A percentile compares a stretch with the other conserved stretches of the same genome.
Conservation (phyloP, 2,888 invertebrate species). For the Anagyrus pseudococci region DNA sequence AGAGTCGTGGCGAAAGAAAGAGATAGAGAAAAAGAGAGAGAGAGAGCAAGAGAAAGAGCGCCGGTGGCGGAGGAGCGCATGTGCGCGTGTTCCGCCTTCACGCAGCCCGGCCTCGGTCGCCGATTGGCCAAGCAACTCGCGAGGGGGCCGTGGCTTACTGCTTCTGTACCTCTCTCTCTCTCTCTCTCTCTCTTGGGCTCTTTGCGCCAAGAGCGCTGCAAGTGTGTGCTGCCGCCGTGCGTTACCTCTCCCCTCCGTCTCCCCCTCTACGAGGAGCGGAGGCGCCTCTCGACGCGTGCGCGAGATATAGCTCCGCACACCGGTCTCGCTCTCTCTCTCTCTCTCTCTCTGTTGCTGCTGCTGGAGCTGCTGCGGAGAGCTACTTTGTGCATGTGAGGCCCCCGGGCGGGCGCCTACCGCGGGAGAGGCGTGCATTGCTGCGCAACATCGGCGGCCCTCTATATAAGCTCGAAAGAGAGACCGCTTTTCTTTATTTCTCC, state of each 20-base stretch:
- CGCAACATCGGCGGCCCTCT: too few relatives aligned
- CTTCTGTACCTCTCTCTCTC: too few relatives aligned
- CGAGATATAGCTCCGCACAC: too few relatives aligned
- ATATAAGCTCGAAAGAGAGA: too few relatives aligned
- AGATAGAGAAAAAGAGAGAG: constrained; percentile 6
- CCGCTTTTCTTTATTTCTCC: too few relatives aligned
- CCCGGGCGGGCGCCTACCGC: too few relatives aligned
- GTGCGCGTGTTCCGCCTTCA: constrained; percentile 60
- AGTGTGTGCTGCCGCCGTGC: constrained; percentile 8
- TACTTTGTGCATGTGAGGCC: too few relatives aligned
- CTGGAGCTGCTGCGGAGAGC: constrained; percentile 27
- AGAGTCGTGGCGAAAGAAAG: background rate
- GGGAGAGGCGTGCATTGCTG: constrained; percentile 20
- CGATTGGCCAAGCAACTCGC: constrained; percentile 57
- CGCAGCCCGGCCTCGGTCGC: constrained; percentile 58
- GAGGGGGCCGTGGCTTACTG: constrained; percentile 53
- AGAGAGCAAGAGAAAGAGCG: background rate
- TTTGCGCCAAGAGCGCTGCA: background rate
- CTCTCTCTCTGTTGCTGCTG: background rate
- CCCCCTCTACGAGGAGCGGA: background rate
- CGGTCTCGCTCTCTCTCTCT: constrained; percentile 2
- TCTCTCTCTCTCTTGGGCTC: constrained; percentile 15
- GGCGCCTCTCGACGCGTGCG: background rate
- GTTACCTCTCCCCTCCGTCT: constrained; percentile 24
- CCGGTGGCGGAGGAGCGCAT: background rate